Evolutionary conservation across 2,888 invertebrate species (phyloP).

Genomic region (Drosophila melanocephala): DNA sequence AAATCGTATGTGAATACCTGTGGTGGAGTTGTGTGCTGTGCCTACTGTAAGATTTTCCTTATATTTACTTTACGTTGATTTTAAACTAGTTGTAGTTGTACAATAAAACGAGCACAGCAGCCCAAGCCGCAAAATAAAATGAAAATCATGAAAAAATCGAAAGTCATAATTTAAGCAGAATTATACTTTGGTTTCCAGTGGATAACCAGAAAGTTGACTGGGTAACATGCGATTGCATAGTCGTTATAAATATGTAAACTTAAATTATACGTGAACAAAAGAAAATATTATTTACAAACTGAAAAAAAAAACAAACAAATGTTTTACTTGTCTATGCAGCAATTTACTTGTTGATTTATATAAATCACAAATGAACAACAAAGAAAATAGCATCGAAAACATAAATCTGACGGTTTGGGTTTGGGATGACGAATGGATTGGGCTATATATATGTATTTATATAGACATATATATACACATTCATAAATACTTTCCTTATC

Average conservation of each 20-base stretch:
- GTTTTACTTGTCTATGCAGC: constrained; percentile 2
- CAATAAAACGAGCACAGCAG: constrained; percentile 62
- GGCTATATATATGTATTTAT: neutral
- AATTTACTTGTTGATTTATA: neutral
- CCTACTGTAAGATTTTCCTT: constrained; percentile 76
- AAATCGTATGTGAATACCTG: constrained; percentile 19
- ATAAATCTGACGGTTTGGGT: too few relatives aligned
- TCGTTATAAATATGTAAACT: constrained; percentile 61
- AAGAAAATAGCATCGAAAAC: neutral
- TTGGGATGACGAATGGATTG: too few relatives aligned
- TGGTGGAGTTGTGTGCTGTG: constrained; percentile 48
- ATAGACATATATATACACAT: neutral
- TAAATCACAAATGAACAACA: neutral
- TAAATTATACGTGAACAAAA: constrained; percentile 65
- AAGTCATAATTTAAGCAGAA: constrained; percentile 66
- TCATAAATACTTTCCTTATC: neutral
- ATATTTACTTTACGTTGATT: constrained; percentile 75
- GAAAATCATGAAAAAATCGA: constrained; percentile 25
- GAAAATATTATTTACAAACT: constrained; percentile 53
- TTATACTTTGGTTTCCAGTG: constrained; percentile 68
- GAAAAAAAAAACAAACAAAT: constrained; percentile 17
- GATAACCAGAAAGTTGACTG: constrained; percentile 65
- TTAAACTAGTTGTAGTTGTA: constrained; percentile 74
- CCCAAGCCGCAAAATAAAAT: constrained; percentile 12
- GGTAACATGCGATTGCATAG: constrained; percentile 70